Evolutionary conservation across 2,888 invertebrate genomes (phyloP).

Genomic region (Norana najaformis): DNA sequence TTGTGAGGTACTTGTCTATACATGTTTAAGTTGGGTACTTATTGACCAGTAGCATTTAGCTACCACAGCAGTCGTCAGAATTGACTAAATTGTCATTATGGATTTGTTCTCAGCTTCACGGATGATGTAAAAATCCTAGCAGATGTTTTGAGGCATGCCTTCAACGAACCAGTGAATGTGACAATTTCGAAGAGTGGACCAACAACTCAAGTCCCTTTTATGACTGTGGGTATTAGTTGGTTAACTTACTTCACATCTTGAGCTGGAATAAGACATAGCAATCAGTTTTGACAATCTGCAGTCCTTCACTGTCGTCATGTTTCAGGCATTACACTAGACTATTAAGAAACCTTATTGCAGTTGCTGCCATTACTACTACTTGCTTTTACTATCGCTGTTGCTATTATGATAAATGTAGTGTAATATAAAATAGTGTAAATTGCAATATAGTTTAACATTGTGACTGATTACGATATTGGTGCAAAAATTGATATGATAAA

Average conservation of each 20-base stretch:
- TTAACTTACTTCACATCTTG: background rate
- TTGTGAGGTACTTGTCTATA: no score
- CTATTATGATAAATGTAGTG: no score
- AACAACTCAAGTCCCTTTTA: background rate
- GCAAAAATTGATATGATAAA: no score
- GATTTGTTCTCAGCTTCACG: slow-evolving; percentile 8
- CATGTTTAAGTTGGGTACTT: background rate
- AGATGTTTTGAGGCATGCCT: background rate
- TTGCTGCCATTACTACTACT: no score
- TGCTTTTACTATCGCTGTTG: no score
- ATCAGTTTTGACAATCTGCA: no score
- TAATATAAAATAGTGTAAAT: no score
- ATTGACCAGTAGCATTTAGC: background rate
- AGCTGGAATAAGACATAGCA: background rate
- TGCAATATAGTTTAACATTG: no score
- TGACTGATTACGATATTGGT: no score
- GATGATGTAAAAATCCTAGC: background rate
- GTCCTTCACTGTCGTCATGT: no score
- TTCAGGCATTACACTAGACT: no score
- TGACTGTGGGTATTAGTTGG: background rate
- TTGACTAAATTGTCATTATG: background rate
- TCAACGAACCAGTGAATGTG: slow-evolving; percentile 1
- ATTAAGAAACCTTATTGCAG: no score
- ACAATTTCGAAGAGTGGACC: background rate
- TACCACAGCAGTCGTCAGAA: background rate